phyloP scores from a whole-genome alignment of 2,113 vertebrate genomes.

The Prietella phreatophila region DNA sequence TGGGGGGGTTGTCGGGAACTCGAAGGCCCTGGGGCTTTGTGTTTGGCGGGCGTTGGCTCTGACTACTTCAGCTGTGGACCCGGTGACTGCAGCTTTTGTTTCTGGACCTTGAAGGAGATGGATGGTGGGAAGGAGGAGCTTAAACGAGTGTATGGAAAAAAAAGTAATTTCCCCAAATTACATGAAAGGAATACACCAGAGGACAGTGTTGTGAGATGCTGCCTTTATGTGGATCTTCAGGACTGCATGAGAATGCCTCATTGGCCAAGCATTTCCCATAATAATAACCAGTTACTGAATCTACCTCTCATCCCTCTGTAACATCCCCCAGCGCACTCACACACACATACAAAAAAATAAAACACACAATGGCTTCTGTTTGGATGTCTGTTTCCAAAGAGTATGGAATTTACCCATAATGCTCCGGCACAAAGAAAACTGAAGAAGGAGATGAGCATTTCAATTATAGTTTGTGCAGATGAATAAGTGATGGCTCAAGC shows the following conservation, averaged over 20 bases:
- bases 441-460: conserved; percentile 35
- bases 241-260: not conserved
- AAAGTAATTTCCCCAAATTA: conserved; percentile 48
- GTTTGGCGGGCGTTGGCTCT: conserved; percentile 50
- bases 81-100: conserved; percentile 52
- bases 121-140: conserved; percentile 24
- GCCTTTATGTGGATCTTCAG: not conserved
- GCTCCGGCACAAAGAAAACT: conserved; percentile 35
- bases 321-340: not conserved
- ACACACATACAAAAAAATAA: conserved; percentile 36
- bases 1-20: conserved; percentile 41
- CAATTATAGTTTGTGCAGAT: not conserved
- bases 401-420: conserved; percentile 63
- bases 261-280: conserved; percentile 22
- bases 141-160: conserved; percentile 31
- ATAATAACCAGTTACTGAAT: conserved; percentile 22
- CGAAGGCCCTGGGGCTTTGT: conserved; percentile 49
- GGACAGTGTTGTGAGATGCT: conserved; percentile 30
- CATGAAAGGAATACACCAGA: conserved; percentile 30
- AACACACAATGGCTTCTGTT: conserved; percentile 12
- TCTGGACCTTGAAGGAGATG: conserved; percentile 31
- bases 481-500: not conserved
- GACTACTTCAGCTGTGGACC: conserved; percentile 36
- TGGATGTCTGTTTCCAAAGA: conserved; percentile 37
- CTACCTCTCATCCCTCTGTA: not conserved